Evolutionary conservation across 1,140 invertebrate species (phyloP).

Genomic region (Lepidurus arcticus): DNA sequence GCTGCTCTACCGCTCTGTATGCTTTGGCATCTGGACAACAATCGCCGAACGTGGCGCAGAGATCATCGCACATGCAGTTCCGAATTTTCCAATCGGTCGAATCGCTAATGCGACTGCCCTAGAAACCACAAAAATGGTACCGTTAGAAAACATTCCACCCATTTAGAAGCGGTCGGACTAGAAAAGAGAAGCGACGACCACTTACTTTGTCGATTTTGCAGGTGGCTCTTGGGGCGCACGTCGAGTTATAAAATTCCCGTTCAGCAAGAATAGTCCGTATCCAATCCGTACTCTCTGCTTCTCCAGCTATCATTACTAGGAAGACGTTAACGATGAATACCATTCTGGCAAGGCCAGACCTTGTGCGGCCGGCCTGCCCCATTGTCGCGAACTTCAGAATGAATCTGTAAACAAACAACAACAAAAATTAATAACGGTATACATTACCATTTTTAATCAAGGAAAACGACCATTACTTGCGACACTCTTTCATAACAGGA

Average conservation of each 20-base stretch:
- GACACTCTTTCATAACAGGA: neutral
- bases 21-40: constrained; percentile 50
- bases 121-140: constrained; percentile 30
- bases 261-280: neutral
- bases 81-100: constrained; percentile 44
- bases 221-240: constrained; percentile 8
- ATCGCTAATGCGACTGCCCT: constrained; percentile 38
- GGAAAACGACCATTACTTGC: neutral
- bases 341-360: constrained; percentile 20
- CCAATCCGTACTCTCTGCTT: neutral
- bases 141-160: constrained; percentile 10
- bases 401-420: neutral
- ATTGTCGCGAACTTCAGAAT: constrained; percentile 4
- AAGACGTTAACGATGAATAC: neutral
- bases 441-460: neutral
- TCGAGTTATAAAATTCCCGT: neutral
- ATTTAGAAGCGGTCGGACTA: neutral
- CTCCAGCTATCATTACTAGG: constrained; percentile 27
- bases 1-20: constrained; percentile 42
- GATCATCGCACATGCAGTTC: constrained; percentile 51
- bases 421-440: neutral
- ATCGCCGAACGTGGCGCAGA: constrained; percentile 49
- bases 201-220: constrained; percentile 29
- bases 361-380: neutral
- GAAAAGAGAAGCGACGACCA: constrained; percentile 16